These are phyloP conservation scores for Argya squamiceps DNA, from an alignment of 2,797 vertebrate genomes.

Conservation along the genomic window DNA sequence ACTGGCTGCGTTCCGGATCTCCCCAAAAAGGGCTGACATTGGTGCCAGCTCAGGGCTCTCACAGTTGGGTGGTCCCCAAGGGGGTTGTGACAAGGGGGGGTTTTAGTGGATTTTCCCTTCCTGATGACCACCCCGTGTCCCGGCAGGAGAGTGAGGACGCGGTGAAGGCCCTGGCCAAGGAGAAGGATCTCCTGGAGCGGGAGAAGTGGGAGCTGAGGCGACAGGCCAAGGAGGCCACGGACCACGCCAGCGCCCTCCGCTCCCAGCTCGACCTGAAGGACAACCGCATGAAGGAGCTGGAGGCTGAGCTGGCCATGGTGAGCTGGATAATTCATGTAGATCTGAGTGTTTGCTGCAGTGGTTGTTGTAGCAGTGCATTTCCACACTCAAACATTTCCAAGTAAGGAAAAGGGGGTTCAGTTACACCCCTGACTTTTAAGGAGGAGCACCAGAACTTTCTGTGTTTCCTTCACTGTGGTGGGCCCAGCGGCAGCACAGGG, in stretches of 20 bases:
- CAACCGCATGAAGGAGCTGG: constrained; percentile 97
- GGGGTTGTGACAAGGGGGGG: neutral
- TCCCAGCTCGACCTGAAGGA: constrained; percentile 96
- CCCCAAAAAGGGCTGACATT: neutral
- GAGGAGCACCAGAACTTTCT: neutral
- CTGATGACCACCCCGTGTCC: rapidly evolving
- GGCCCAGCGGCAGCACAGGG: neutral
- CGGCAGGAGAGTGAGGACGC: constrained; percentile 94
- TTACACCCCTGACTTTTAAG: neutral
- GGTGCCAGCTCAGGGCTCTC: neutral
- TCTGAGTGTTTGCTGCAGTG: neutral
- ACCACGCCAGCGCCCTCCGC: constrained; percentile 88
- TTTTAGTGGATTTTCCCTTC: neutral
- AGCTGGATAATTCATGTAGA: neutral
- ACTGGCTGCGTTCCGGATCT: rapidly evolving
- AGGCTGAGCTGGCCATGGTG: constrained; percentile 97
- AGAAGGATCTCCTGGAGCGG: constrained; percentile 93
- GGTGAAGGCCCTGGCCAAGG: constrained; percentile 91
- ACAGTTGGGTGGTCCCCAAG: rapidly evolving
- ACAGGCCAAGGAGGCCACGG: constrained; percentile 94
- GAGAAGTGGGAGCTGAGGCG: constrained; percentile 96
- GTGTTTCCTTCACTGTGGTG: neutral
- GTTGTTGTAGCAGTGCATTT: neutral
- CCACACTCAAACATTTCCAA: neutral
- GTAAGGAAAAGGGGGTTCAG: neutral